These are phyloP conservation scores for Cyprinus carpio DNA, from an alignment of 2,113 vertebrate species.

Conservation along the genomic window DNA sequence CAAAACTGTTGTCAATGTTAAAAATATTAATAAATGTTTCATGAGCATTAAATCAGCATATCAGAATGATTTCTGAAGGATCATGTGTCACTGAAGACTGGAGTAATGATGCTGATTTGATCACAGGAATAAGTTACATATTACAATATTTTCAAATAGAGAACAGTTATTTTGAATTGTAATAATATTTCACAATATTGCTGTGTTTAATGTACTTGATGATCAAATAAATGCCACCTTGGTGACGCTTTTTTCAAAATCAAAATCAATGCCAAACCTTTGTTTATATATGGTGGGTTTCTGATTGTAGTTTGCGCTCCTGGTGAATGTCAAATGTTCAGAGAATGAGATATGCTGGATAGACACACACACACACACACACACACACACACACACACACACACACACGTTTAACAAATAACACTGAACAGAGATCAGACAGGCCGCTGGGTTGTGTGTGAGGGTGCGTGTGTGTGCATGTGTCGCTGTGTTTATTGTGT, in stretches of 20 bases:
- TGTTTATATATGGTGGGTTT: neutral
- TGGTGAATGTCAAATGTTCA: slow-evolving; percentile 10
- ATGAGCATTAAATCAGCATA: neutral
- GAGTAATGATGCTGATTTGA: neutral
- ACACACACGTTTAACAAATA: neutral
- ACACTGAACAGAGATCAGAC: neutral
- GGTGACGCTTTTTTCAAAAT: neutral
- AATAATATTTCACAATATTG: neutral
- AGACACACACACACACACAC: neutral
- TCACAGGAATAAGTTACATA: neutral
- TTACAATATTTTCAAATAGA: neutral
- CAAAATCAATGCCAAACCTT: neutral
- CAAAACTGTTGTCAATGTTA: neutral
- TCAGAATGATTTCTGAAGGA: neutral
- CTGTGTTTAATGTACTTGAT: neutral
- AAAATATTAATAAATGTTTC: neutral
- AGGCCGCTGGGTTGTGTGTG: neutral
- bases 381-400: neutral
- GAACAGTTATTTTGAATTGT: neutral
- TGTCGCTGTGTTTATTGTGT: slow-evolving; percentile 15
- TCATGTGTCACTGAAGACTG: neutral
- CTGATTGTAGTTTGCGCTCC: neutral
- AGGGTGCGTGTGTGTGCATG: slow-evolving; percentile 18
- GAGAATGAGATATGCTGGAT: neutral
- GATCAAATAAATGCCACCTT: neutral